A percentile compares a stretch with the other conserved stretches of the same genome.
Conservation (phyloP, 2,888 invertebrate genomes). For the Malachius bipustulatus region DNA sequence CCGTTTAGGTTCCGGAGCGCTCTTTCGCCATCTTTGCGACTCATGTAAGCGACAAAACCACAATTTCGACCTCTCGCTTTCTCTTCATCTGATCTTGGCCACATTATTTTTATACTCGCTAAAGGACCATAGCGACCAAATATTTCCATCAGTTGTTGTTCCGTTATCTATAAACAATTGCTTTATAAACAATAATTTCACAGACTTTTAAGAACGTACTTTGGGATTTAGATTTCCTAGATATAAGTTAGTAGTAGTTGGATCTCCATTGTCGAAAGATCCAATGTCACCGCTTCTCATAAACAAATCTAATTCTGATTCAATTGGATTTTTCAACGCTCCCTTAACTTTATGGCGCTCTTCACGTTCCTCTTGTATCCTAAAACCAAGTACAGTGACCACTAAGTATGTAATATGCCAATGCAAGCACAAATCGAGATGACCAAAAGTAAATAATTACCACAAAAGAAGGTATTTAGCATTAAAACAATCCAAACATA, state of each 20-base stretch:
- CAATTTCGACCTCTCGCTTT: slow-evolving; percentile 91
- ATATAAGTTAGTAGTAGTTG: slow-evolving; percentile 95
- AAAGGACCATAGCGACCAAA: slow-evolving; percentile 96
- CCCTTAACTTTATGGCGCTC: slow-evolving; percentile 89
- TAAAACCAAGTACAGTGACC: too few species aligned
- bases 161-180: slow-evolving; percentile 75
- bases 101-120: slow-evolving; percentile 99
- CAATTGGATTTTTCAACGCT: slow-evolving; percentile 42
- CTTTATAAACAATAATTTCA: too few species aligned
- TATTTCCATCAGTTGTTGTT: slow-evolving; percentile 92
- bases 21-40: slow-evolving; percentile 88
- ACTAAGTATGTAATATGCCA: too few species aligned
- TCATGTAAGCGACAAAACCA: slow-evolving; percentile 99
- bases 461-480: too few species aligned
- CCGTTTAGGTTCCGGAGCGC: slow-evolving; percentile 80
- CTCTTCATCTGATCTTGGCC: slow-evolving; percentile 98
- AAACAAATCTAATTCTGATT: slow-evolving; percentile 35
- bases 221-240: slow-evolving; percentile 95
- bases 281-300: slow-evolving; percentile 47
- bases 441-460: slow-evolving; percentile 5
- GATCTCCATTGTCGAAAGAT: slow-evolving; percentile 91
- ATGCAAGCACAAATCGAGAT: too few species aligned
- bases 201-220: slow-evolving; percentile 51
- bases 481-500: too few species aligned
- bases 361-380: slow-evolving; percentile 95